Percentiles rank a stretch among this genome's conserved stretches.
phyloP scores from a whole-genome alignment of 2,888 invertebrate genomes.

The Baccha elongata region DNA sequence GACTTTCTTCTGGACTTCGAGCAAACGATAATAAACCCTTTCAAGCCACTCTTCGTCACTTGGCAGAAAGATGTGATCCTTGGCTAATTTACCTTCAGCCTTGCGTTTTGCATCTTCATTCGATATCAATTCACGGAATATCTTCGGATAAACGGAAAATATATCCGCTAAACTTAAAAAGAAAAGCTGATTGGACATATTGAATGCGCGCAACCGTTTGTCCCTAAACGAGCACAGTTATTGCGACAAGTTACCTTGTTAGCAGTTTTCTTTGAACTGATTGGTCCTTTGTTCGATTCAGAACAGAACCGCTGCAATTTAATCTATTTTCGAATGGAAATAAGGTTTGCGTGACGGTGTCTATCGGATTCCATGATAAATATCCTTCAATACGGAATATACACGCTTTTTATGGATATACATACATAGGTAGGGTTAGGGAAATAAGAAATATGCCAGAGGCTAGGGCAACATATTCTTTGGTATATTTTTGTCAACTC shows the following conservation, averaged over 20 bases:
- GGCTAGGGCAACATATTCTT: conserved; percentile 57
- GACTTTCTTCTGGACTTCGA: conserved; percentile 83
- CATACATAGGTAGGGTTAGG: background rate
- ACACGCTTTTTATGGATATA: too few species aligned
- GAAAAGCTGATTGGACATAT: conserved; percentile 80
- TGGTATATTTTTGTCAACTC: conserved; percentile 67
- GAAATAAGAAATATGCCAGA: background rate
- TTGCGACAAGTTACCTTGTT: conserved; percentile 57
- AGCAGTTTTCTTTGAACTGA: conserved; percentile 53
- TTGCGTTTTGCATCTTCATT: conserved; percentile 82
- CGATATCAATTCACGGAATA: conserved; percentile 85
- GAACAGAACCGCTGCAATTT: conserved; percentile 18
- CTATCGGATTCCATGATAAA: conserved; percentile 52
- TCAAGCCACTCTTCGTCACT: conserved; percentile 85
- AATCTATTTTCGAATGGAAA: conserved; percentile 57
- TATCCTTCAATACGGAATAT: conserved; percentile 60
- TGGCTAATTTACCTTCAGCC: conserved; percentile 80
- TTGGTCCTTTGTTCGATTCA: conserved; percentile 48
- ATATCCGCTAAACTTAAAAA: conserved; percentile 83
- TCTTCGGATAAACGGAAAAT: conserved; percentile 86
- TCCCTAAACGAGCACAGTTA: background rate
- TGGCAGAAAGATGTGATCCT: conserved; percentile 82
- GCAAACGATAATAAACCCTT: conserved; percentile 84
- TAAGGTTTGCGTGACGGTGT: conserved; percentile 56
- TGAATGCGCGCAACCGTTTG: background rate